These are phyloP conservation scores for Gobio gobio DNA, from an alignment of 2,113 vertebrate genomes.

Conservation along the genomic window DNA sequence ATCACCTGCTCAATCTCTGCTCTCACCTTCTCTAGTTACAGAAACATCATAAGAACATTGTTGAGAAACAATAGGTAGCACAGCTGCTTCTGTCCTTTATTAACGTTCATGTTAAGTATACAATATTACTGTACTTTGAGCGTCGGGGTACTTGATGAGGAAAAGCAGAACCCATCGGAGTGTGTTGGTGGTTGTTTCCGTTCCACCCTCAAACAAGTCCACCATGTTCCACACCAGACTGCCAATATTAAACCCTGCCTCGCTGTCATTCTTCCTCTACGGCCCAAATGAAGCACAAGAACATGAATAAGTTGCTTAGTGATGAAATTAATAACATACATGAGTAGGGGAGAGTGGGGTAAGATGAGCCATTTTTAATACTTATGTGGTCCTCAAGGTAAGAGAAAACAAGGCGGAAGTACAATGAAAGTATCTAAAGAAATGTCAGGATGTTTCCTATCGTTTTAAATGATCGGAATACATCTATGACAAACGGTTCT, in stretches of 20 bases:
- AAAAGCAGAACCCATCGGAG: constrained; percentile 86
- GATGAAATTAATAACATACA: not conserved
- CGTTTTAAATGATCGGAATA: no score
- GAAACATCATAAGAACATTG: not conserved
- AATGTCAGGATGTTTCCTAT: no score
- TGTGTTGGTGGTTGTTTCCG: constrained; percentile 83
- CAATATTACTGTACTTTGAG: constrained; percentile 78
- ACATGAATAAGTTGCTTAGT: not conserved
- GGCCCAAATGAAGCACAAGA: not conserved
- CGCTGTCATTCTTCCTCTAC: constrained; percentile 59
- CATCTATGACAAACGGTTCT: no score
- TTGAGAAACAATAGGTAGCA: not conserved
- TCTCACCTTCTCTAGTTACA: constrained; percentile 57
- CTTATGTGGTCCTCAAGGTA: no score
- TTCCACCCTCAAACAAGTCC: constrained; percentile 90
- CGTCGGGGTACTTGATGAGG: constrained; percentile 83
- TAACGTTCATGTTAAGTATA: not conserved
- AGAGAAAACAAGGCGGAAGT: no score
- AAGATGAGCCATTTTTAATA: no score
- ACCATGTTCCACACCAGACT: constrained; percentile 79
- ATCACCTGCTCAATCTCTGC: constrained; percentile 64
- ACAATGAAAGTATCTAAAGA: no score
- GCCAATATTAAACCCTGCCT: constrained; percentile 74
- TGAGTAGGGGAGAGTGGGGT: not conserved
- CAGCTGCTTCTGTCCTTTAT: not conserved